phyloP scores from a whole-genome alignment of 2,113 vertebrate species.

The Cisticola juncidis region DNA sequence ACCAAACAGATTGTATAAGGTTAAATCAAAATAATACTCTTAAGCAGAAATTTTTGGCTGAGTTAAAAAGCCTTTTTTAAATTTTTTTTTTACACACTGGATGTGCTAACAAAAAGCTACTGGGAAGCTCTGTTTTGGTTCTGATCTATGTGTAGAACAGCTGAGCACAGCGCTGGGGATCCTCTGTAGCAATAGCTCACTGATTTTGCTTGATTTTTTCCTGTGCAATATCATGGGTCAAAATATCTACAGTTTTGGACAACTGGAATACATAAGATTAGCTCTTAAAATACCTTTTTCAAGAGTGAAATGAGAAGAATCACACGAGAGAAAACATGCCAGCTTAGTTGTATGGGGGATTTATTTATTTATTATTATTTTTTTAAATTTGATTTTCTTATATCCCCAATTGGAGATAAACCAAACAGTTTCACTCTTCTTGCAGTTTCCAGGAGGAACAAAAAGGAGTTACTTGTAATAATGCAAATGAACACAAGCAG shows the following conservation, averaged over 20 bases:
- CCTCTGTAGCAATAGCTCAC: neutral
- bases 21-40: constrained; percentile 33
- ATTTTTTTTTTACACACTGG: neutral
- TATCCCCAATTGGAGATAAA: neutral
- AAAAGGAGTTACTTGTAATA: neutral
- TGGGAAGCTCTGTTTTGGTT: neutral
- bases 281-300: neutral
- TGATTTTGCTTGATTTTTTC: neutral
- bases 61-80: neutral
- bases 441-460: neutral
- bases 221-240: neutral
- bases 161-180: neutral
- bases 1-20: constrained; percentile 39
- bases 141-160: neutral
- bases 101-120: neutral
- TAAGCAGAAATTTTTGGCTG: neutral
- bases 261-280: neutral
- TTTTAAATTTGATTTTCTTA: neutral
- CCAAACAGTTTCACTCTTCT: neutral
- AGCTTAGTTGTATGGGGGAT: neutral
- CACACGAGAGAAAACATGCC: accelerated
- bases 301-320: neutral
- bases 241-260: neutral
- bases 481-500: neutral
- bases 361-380: neutral